Evolutionary conservation across 2,888 invertebrate species (phyloP).

Genomic region (Caenorhabditis sp.): DNA sequence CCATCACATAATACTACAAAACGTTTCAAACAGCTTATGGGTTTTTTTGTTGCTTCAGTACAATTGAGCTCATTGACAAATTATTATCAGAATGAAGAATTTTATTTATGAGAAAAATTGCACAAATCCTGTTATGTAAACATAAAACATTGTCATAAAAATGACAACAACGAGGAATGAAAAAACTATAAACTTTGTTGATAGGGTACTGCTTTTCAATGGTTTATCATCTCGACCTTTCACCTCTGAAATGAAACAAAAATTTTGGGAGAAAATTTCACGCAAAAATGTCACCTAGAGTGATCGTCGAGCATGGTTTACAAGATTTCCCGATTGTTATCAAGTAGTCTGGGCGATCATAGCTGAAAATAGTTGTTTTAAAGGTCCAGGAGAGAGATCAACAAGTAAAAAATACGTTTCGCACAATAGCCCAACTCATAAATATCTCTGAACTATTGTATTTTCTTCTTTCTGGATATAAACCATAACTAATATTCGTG

Average conservation of each 20-base stretch:
- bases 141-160: conserved; percentile 29
- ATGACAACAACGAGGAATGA: conserved; percentile 20
- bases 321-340: conserved; percentile 34
- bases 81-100: not conserved
- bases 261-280: conserved; percentile 7
- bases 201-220: conserved; percentile 15
- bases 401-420: not conserved
- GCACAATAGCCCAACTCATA: not conserved
- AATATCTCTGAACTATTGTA: not conserved
- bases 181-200: conserved; percentile 18
- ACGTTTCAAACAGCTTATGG: conserved; percentile 18
- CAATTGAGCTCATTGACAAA: conserved; percentile 16
- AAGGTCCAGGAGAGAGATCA: no score
- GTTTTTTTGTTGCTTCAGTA: conserved; percentile 17
- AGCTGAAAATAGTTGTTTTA: conserved; percentile 11
- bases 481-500: no score
- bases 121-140: conserved; percentile 32
- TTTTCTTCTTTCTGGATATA: no score
- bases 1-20: not conserved
- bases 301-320: conserved; percentile 35
- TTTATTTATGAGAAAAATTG: conserved; percentile 10
- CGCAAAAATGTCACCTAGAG: conserved; percentile 18
- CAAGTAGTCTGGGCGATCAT: conserved; percentile 38
- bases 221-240: conserved; percentile 36
- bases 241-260: conserved; percentile 24